Evolutionary conservation across 2,888 invertebrate species (phyloP), one percentile per base, ranked within the genome.

Genomic region (Zaprionus lineosus): DNA sequence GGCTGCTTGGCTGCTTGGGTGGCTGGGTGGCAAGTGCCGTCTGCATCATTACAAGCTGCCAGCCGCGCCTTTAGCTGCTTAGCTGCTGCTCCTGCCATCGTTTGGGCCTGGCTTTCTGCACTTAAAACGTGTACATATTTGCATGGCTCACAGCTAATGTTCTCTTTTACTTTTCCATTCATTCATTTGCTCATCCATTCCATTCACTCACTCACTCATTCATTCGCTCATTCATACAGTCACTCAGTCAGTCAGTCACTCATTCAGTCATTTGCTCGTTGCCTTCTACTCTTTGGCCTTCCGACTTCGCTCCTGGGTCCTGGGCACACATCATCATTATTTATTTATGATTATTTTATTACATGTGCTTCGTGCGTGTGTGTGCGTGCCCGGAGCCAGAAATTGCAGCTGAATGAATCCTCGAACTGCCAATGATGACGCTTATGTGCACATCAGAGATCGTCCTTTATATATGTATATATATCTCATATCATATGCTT

Each of bases 261-360:
- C n/a, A n/a, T n/a, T n/a, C n/a, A n/a, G n/a, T n/a, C n/a, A n/a
- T n/a, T n/a, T n/a, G n/a, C n/a, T n/a, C n/a, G n/a, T n/a, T n/a
- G n/a, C n/a, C n/a, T n/a, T n/a, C n/a, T n/a, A n/a, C n/a, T n/a
- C n/a, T n/a, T n/a, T n/a, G n/a, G n/a, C n/a, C n/a, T n/a, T n/a
- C n/a, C n/a, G n/a, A n/a, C n/a, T n/a, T n/a, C 41, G 58, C 26
- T 47, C 12, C 9, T 41, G 15, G 1, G 15, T 51, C 65, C 72
- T 66, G 71, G 36, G 62, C 4, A 6, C 75, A 72, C 72, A 70
- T 74, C 74, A 66, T 79, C 82, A 83, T 83, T 81, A 82, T 70
- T 83, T 83, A 83, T 83, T 84, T 84, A 81, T 86, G 86, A 81
- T 84, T 83, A 86, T 83, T 83, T 83, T 86, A 85, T 85, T 82